Evolutionary conservation across 2,113 vertebrate species (phyloP), one percentile per base, ranked within the genome.

Genomic region (Megaceryle maxima): DNA sequence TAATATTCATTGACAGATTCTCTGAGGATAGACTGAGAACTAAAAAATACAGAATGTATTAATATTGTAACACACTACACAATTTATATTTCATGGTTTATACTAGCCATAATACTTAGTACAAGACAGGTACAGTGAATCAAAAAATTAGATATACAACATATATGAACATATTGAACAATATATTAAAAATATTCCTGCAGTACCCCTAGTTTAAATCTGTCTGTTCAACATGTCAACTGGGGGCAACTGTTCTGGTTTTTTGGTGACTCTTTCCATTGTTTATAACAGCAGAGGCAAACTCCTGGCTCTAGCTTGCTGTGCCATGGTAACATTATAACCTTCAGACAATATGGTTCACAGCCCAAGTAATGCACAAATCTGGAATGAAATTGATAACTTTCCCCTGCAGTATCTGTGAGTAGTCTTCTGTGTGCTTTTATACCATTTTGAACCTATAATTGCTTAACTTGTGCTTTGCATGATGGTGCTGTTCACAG

Each of bases 31-130:
- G 43, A 92, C 94, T 55, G 84, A 48, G 29, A 95, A 77, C 69
- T 97, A 95, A 97, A 94, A 93, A 90, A 97, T 92, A 79, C 92
- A 82, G 92, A 95, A 88, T 74, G 33, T 89, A 83, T 87, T 83
- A 79, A 53, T 92, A 88, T 94, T 93, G 88, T 91, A 90, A 84
- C 87, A 84, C 82, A 55, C 90, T 66, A 74, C 59, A 68, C 87
- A 69, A 80, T 87, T 96, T 88, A 68, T 94, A 93, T 93, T 87
- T 85, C 53, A 76, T 79, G 51, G 64, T 93, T 92, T 60, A 67
- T 90, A 82, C 2, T 16, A 89, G 48, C 60, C 73, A 26, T 73
- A 62, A 57, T 56, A 53, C 64, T 56, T 28, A 37, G 76, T 51
- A 25, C 67, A 75, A 82, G 67, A 51, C 91, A 81, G 80, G 50